Base-by-base conservation (phyloP, 2,888 invertebrate species). In the Epirrhoe alternata region DNA sequence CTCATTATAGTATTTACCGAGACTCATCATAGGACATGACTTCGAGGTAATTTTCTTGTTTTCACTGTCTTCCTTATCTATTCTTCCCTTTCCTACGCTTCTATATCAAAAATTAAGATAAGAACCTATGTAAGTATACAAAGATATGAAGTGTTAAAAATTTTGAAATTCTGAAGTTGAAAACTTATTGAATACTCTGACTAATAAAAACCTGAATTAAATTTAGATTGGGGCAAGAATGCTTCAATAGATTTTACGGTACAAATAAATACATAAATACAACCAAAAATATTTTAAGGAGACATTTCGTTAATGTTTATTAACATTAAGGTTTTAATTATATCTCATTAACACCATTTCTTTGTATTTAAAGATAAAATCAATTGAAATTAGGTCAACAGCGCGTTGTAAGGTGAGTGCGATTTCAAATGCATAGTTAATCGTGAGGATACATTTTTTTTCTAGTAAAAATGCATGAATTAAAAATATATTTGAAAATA, bases 321-420 rank as follows among this genome's bases (percentile, higher is more conserved):
- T 47, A 51, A 12, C 14, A 59, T 24, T 53, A 53, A 49, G 42
- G 38, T 55, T 56, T 45, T 50, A 57, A 66, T 49, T 53, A 55
- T 62, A 58, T n/a, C 62, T 66, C 66, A 50, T 66, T 66, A 66
- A 55, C 66, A 38, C 59, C 14, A 47, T 61, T 51, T 58, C 38
- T 6, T 52, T 14, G 12, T 51, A 61, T 47, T 42, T 35, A 3
- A 52, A 61, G 59, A 35, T 59, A 47, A 54, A 51, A 8, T 50
- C 14, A 33, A 42, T 24, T 47, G 4, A 47, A 64, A 35, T 53
- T 49, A 52, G 33, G 53, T 10, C 50, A 62, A 35, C 8, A 35
- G 30, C 5, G 5, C n/a, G 16, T 54, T 38, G 10, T 38, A 38
- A 38, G 10, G 7, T 3, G 7, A 35, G 10, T 35, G 10, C 35